phyloP scores from a whole-genome alignment of 2,797 vertebrate genomes.

The Octomys mimax region DNA sequence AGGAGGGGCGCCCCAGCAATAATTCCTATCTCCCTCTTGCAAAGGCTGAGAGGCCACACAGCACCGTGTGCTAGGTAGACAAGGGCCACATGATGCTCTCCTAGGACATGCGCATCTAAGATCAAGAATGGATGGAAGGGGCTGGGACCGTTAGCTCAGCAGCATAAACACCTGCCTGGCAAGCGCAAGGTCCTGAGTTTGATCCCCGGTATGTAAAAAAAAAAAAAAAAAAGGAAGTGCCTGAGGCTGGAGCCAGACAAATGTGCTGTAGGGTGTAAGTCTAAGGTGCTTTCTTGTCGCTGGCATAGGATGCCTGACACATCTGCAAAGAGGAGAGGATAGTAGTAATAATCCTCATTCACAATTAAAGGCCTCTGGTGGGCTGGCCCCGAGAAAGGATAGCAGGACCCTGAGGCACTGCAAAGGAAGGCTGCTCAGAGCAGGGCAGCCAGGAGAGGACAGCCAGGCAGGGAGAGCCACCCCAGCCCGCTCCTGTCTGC shows the following conservation, averaged over 20 bases:
- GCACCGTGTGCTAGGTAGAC: neutral
- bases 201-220: too few relatives aligned
- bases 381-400: neutral
- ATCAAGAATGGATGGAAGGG: neutral
- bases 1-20: neutral
- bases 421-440: too few relatives aligned
- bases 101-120: neutral
- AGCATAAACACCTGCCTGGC: too few relatives aligned
- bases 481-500: too few relatives aligned
- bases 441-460: too few relatives aligned
- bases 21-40: neutral
- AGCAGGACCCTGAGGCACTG: neutral
- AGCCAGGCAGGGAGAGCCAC: neutral
- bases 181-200: too few relatives aligned
- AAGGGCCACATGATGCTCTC: neutral
- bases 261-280: neutral
- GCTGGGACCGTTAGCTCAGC: too few relatives aligned
- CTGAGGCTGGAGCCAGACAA: neutral
- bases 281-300: neutral
- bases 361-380: neutral
- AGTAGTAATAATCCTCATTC: neutral
- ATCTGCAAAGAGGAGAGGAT: neutral
- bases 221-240: neutral
- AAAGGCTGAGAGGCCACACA: neutral
- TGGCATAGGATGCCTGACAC: neutral